A percentile compares a stretch with the other conserved stretches of the same genome.
Evolutionary conservation across 2,113 vertebrate genomes (phyloP).

Genomic region (Benitochromis conjunctus): DNA sequence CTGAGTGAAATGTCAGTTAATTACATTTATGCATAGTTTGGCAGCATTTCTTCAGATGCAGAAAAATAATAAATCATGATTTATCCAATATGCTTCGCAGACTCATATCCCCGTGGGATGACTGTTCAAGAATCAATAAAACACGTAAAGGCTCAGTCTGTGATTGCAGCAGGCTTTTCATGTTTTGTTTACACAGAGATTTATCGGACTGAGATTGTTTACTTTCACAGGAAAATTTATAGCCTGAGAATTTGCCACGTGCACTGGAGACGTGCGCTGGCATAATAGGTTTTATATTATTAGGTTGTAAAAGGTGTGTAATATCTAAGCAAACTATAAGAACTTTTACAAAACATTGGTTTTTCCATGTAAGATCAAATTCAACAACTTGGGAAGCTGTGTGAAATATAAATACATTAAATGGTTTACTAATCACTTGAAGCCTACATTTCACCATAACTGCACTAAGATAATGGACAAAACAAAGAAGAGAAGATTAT

Average conservation of each 20-base stretch:
- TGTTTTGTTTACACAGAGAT: conserved; percentile 15
- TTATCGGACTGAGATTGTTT: conserved; percentile 9
- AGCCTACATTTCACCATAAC: not conserved
- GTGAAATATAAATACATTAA: not conserved
- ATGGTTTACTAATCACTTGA: not conserved
- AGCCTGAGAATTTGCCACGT: not conserved
- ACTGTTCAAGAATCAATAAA: conserved; percentile 29
- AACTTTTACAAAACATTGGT: not conserved
- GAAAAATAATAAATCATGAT: not conserved
- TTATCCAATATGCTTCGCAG: not conserved
- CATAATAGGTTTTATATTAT: not conserved
- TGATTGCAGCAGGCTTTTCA: not conserved
- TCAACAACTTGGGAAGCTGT: not conserved
- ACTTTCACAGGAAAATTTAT: conserved; percentile 13
- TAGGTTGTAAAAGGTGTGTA: not conserved
- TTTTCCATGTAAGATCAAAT: not conserved
- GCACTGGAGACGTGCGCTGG: not conserved
- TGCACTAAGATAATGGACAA: not conserved
- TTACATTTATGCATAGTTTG: conserved; percentile 1
- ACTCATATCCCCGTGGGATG: not conserved
- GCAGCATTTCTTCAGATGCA: not conserved
- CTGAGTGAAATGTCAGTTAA: conserved; percentile 7
- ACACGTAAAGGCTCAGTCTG: not conserved
- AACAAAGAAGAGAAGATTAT: not conserved
- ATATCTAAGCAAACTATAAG: not conserved